Conservation (phyloP, 2,113 vertebrate genomes). For the Pandion haliaetus region DNA sequence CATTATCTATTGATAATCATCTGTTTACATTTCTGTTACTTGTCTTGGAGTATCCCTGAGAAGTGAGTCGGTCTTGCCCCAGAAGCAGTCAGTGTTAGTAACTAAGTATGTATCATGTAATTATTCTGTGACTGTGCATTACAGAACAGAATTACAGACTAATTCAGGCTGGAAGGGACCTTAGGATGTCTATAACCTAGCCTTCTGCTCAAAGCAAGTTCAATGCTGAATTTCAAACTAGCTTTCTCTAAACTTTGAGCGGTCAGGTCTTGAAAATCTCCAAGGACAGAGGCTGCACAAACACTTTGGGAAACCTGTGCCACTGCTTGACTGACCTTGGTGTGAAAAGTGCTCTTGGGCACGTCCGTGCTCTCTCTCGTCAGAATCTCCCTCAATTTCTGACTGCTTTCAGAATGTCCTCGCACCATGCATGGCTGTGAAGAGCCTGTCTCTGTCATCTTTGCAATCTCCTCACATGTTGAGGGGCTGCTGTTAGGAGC, state of each 20-base stretch:
- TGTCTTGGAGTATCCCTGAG: background rate
- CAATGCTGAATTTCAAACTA: background rate
- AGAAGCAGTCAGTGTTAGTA: background rate
- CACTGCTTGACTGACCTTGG: background rate
- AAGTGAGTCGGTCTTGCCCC: background rate
- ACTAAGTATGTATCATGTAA: background rate
- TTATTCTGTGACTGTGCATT: background rate
- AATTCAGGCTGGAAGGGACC: background rate
- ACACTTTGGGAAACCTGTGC: background rate
- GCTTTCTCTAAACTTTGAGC: background rate
- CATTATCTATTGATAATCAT: background rate
- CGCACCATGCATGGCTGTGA: background rate
- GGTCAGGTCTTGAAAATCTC: background rate
- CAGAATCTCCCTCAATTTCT: background rate
- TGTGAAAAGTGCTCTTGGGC: background rate
- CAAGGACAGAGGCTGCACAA: background rate
- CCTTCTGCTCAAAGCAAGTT: background rate
- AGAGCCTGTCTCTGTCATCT: background rate
- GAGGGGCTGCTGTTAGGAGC: background rate
- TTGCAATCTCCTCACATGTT: fast-evolving
- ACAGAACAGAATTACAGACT: background rate
- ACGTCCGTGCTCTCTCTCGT: fast-evolving
- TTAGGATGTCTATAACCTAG: background rate
- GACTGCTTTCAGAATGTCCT: background rate
- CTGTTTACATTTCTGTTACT: background rate